Evolutionary conservation across 92 coral and sea anemone species (phyloP).

Genomic region (Heteractis magnifica): DNA sequence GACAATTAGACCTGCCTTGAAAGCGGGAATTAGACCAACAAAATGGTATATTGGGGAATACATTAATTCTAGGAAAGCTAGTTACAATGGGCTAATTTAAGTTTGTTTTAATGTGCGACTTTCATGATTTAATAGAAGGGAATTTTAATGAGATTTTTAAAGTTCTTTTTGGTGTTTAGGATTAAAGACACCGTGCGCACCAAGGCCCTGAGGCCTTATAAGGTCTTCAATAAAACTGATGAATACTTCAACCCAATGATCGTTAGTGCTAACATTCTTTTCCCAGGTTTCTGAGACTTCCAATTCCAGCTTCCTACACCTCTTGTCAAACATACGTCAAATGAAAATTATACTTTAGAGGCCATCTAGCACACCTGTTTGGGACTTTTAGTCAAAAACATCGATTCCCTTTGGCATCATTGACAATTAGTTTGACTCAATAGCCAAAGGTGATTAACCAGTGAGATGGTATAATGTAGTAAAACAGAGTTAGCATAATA

Average conservation of each 20-base stretch:
- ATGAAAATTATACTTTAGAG: no score
- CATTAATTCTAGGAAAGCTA: neutral
- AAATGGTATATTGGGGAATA: neutral
- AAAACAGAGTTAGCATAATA: neutral
- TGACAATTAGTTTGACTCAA: neutral
- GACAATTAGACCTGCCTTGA: neutral
- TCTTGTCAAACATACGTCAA: neutral
- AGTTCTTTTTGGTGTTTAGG: neutral
- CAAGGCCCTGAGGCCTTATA: neutral
- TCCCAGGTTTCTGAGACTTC: neutral
- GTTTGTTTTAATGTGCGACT: neutral
- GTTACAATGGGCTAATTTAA: neutral
- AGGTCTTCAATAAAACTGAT: neutral
- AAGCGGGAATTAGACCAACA: neutral
- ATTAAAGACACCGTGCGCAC: neutral
- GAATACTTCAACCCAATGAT: neutral
- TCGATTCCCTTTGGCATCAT: neutral
- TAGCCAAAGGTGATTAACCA: conserved; percentile 6
- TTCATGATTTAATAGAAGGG: neutral
- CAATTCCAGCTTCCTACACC: neutral
- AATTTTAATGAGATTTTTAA: neutral
- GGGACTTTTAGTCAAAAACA: neutral
- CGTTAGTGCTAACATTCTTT: neutral
- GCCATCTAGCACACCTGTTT: neutral
- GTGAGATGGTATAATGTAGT: neutral